Base-by-base conservation (phyloP, 1,140 invertebrate genomes). In the Drosophila burlai region DNA sequence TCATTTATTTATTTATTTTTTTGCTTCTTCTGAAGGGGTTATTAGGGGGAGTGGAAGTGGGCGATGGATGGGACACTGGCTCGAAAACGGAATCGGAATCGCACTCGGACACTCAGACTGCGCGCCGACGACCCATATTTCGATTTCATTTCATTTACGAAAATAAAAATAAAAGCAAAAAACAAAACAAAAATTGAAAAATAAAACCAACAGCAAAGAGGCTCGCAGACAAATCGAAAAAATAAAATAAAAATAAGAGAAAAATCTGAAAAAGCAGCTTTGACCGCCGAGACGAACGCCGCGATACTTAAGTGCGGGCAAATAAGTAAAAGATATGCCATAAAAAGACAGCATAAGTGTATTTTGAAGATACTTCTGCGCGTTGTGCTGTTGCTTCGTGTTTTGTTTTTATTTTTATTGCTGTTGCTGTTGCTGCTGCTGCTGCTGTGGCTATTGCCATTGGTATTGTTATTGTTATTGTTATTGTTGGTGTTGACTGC, bases 291-390 rank as follows among this genome's bases (percentile, higher is more conserved):
- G 77, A 83, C 81, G 67, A 82, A 52, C 67, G 68, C 84, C 66
- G 66, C 73, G 78, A 68, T 83, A 75, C 84, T 89, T 72, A 84
- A 84, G 81, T 89, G 81, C 84, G 79, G 73, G 69, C 81, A 78
- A 87, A 89, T 77, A 89, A 89, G 84, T 89, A 76, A 83, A 89
- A 89, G 81, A 89, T 83, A 89, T 83, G 83, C 83, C 81, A 73
- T 81, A 89, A 89, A 82, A 87, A 87, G 76, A 76, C 84, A 89
- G 84, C 81, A 87, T 83, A 83, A 83, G 81, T 87, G 84, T 89
- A 81, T 89, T 83, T 89, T 89, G 62, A 83, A 83, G 81, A 83
- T 83, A 80, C 81, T 79, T 89, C 83, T 87, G 67, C 60, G 57
- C 71, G 66, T 55, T 63, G 47, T 74, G 73, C 59, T 46, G 38